Evolutionary conservation across 2,113 vertebrate genomes (phyloP).

Genomic region (Puffinus mauretanicus): DNA sequence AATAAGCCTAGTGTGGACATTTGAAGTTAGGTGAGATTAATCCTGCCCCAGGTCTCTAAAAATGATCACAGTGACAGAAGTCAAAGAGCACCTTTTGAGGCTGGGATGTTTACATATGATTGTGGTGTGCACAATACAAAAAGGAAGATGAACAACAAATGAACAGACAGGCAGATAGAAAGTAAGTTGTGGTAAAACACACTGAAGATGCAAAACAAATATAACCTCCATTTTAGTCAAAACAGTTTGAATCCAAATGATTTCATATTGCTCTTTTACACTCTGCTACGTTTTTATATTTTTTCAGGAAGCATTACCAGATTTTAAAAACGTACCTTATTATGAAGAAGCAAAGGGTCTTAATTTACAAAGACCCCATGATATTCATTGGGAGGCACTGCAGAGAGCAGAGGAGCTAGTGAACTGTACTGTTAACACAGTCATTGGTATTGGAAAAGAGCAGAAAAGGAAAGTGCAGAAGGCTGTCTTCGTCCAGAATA

Average conservation of each 20-base stretch:
- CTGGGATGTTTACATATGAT: not conserved
- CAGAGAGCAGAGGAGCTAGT: not conserved
- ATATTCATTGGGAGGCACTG: not conserved
- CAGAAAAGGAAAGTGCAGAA: not conserved
- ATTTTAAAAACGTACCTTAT: not conserved
- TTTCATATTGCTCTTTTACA: not conserved
- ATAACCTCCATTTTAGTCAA: not conserved
- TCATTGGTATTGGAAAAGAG: not conserved
- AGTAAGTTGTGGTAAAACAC: not conserved
- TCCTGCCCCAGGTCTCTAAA: not conserved
- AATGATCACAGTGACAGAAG: not conserved
- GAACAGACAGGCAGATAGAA: not conserved
- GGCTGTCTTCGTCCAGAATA: not conserved
- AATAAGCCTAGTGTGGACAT: not conserved
- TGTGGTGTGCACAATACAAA: not conserved
- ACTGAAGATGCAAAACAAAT: not conserved
- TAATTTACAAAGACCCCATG: not conserved
- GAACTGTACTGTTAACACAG: not conserved
- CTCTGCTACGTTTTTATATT: rapidly evolving
- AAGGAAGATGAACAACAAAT: not conserved
- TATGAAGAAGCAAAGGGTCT: not conserved
- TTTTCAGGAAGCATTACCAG: not conserved
- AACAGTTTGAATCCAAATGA: not conserved
- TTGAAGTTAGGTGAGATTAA: not conserved
- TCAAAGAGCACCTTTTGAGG: not conserved